These are phyloP conservation scores for Rhinopithecus roxellana DNA, from an alignment of 2,113 vertebrate genomes.

Conservation along the genomic window DNA sequence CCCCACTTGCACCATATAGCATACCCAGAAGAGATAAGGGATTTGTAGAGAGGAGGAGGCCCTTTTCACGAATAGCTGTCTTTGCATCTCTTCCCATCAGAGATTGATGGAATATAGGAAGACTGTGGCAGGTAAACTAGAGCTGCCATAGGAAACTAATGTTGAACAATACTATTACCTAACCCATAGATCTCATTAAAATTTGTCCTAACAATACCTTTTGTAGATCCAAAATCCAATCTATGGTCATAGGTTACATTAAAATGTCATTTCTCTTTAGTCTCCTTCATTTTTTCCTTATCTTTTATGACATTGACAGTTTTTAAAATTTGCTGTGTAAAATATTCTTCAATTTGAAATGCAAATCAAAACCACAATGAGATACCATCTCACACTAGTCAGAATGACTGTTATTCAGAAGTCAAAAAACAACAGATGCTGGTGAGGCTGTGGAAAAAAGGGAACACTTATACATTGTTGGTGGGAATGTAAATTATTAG, in stretches of 20 bases:
- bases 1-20: not conserved
- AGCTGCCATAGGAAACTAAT: not conserved
- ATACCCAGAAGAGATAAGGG: not conserved
- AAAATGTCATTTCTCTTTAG: not conserved
- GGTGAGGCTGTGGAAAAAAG: no score
- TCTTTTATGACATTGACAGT: no score
- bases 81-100: not conserved
- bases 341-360: no score
- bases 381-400: no score
- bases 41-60: not conserved
- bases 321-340: not conserved
- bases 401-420: no score
- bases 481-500: no score
- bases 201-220: not conserved
- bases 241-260: not conserved
- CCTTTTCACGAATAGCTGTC: not conserved
- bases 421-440: no score
- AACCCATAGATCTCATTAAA: not conserved
- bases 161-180: not conserved
- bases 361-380: no score
- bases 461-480: no score
- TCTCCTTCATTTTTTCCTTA: not conserved
- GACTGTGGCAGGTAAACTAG: not conserved
- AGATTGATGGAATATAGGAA: not conserved
- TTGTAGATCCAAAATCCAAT: not conserved